A percentile compares a stretch with the other conserved stretches of the same genome.
Evolutionary conservation across 2,797 vertebrate species (phyloP).

Genomic region (Xenopus petersii): DNA sequence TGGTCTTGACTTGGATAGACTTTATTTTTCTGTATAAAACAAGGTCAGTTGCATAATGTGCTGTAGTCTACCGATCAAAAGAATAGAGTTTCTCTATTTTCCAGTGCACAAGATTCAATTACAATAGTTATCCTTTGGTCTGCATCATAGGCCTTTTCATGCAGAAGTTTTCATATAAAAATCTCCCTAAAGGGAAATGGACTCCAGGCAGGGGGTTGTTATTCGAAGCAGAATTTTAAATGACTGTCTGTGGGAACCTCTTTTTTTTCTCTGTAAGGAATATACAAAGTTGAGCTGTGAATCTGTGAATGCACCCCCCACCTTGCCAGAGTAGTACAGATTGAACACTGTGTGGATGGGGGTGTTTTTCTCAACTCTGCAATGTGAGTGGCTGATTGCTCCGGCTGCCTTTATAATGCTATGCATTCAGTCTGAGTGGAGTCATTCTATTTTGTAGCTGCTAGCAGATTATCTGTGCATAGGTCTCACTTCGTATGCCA

Average conservation of each 20-base stretch:
- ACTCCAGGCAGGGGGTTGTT: neutral
- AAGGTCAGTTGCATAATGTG: too few species aligned
- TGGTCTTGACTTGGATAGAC: too few species aligned
- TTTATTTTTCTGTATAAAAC: too few species aligned
- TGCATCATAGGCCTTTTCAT: neutral
- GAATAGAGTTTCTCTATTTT: too few species aligned
- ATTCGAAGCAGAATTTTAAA: neutral
- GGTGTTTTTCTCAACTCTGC: slow-evolving; percentile 25
- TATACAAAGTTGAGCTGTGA: neutral
- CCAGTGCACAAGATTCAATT: neutral
- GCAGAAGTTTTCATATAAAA: neutral
- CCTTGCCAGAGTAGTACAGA: slow-evolving; percentile 5
- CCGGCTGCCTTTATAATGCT: slow-evolving; percentile 38
- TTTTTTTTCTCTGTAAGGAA: neutral
- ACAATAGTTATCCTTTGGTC: neutral
- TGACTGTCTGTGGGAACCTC: neutral
- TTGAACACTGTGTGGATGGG: slow-evolving; percentile 11
- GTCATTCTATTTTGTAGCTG: slow-evolving; percentile 30
- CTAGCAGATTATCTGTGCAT: slow-evolving; percentile 20
- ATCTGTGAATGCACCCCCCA: slow-evolving; percentile 1
- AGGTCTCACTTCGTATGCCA: neutral
- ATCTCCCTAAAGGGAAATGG: neutral
- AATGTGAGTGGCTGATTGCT: slow-evolving; percentile 43
- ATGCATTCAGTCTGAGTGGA: slow-evolving; percentile 22
- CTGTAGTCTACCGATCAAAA: too few species aligned